Evolutionary conservation across 1,140 invertebrate genomes (phyloP).

Genomic region (Sarcophaga peregrina): DNA sequence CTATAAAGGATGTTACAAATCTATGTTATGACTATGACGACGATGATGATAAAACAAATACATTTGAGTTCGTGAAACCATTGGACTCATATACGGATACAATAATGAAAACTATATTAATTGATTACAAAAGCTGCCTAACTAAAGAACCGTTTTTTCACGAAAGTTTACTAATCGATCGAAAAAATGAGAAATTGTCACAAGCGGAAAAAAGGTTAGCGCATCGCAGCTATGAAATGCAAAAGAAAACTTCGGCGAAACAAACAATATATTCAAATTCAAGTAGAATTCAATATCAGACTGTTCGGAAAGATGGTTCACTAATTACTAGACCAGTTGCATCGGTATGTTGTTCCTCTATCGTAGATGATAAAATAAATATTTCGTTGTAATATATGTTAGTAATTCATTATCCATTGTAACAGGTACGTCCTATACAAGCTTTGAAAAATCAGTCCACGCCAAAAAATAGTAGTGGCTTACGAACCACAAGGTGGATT

Average conservation of each 20-base stretch:
- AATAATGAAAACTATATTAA: constrained; percentile 80
- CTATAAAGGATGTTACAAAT: constrained; percentile 93
- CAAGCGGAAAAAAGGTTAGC: constrained; percentile 94
- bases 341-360: constrained; percentile 62
- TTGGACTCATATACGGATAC: constrained; percentile 84
- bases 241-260: constrained; percentile 86
- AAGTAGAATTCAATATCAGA: constrained; percentile 67
- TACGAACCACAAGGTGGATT: constrained; percentile 75
- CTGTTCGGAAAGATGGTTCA: constrained; percentile 71
- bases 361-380: neutral
- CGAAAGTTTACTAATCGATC: constrained; percentile 93
- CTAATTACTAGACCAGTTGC: constrained; percentile 70
- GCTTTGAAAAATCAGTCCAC: constrained; percentile 67
- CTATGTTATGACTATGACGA: constrained; percentile 94
- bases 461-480: constrained; percentile 60
- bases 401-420: constrained; percentile 27
- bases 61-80: constrained; percentile 74
- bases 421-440: constrained; percentile 54
- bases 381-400: neutral
- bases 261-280: constrained; percentile 56
- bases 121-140: constrained; percentile 76
- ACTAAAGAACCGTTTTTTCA: constrained; percentile 95
- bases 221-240: constrained; percentile 91
- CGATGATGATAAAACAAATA: constrained; percentile 71
- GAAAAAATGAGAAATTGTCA: constrained; percentile 95